A percentile compares a stretch with the other conserved stretches of the same genome.
These are phyloP conservation scores for Poeciliopsis gracilis DNA, from an alignment of 2,797 vertebrate species.

Conservation along the genomic window DNA sequence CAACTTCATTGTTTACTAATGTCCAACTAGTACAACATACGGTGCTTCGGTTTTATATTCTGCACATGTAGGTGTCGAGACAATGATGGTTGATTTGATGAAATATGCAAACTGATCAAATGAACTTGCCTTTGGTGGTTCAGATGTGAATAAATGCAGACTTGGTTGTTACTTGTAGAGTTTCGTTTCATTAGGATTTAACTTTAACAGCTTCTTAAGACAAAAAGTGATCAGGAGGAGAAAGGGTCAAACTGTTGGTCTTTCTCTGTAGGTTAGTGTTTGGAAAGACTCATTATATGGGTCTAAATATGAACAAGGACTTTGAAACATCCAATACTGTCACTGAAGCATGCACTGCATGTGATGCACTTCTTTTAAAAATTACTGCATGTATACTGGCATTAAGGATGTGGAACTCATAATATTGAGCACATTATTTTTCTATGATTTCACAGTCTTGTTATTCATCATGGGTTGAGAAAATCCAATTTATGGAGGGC, in stretches of 20 bases:
- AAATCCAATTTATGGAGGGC: too few species aligned
- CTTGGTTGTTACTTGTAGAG: conserved; percentile 19
- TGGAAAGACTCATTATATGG: not conserved
- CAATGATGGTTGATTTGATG: not conserved
- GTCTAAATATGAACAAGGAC: not conserved
- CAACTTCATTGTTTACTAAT: not conserved
- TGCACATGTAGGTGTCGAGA: not conserved
- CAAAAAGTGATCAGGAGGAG: not conserved
- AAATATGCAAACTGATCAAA: not conserved
- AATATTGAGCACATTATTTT: not conserved
- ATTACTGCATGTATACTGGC: not conserved
- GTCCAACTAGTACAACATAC: not conserved
- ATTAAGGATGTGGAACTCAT: not conserved
- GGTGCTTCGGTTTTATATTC: not conserved
- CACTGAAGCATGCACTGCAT: not conserved
- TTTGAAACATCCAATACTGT: not conserved
- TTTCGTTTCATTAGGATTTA: conserved; percentile 4
- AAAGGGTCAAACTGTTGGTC: not conserved
- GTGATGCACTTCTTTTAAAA: too few species aligned
- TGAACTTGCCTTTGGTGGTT: not conserved
- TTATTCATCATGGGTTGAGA: not conserved
- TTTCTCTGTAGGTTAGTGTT: not conserved
- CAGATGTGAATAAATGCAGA: conserved; percentile 23
- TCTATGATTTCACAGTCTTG: not conserved
- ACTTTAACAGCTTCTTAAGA: conserved; percentile 8